phyloP scores from a whole-genome alignment of 2,888 invertebrate genomes.

The Deroplatys truncata region DNA sequence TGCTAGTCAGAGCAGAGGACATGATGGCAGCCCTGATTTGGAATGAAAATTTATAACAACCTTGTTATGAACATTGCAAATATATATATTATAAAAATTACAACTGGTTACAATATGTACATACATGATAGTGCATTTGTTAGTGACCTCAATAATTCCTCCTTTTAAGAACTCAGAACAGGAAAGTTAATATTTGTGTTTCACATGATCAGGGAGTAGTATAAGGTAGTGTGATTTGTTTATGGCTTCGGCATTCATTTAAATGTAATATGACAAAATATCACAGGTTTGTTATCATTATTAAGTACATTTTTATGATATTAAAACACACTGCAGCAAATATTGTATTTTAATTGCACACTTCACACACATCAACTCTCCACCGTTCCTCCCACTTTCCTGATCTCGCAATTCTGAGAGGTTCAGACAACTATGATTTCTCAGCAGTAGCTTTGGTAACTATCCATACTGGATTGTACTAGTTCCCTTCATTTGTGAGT shows the following conservation, averaged over 20 bases:
- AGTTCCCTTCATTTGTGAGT: no score
- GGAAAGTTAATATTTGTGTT: neutral
- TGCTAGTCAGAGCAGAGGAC: neutral
- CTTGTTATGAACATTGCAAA: neutral
- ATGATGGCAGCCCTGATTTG: no score
- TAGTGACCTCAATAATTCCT: no score
- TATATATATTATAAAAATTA: neutral
- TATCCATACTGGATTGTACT: no score
- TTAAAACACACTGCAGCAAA: neutral
- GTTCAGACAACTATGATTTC: no score
- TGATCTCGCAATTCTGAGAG: no score
- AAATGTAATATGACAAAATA: neutral
- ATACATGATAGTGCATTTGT: neutral
- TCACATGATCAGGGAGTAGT: neutral
- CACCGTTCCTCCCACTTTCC: no score
- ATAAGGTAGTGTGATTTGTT: no score
- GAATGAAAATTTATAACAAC: no score
- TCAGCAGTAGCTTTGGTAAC: no score
- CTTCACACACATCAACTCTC: no score
- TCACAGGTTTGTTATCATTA: slow-evolving; percentile 10
- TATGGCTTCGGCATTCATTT: neutral
- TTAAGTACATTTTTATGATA: neutral
- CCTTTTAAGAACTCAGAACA: no score
- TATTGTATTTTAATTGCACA: neutral
- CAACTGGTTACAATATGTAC: neutral